A percentile compares a stretch with the other conserved stretches of the same genome.
phyloP scores from a whole-genome alignment of 2,113 vertebrate species.

The Zosterops pallidus region DNA sequence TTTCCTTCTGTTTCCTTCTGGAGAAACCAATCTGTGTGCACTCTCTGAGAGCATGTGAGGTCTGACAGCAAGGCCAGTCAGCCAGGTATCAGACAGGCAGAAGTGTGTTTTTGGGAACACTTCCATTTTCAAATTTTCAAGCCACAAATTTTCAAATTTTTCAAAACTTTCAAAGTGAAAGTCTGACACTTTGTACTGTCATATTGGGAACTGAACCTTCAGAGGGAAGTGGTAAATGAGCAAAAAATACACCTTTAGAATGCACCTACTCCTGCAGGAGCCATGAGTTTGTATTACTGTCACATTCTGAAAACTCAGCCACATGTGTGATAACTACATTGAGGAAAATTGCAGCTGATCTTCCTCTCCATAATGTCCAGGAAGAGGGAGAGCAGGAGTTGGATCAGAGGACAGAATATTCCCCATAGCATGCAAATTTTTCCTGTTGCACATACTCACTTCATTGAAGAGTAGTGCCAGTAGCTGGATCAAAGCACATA shows the following conservation, averaged over 20 bases:
- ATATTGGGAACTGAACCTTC: background rate
- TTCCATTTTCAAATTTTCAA: background rate
- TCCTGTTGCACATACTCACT: background rate
- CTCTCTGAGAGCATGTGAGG: background rate
- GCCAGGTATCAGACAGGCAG: background rate
- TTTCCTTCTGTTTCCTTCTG: background rate
- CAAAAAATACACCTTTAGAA: background rate
- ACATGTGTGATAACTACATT: accelerated
- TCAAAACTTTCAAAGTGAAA: background rate
- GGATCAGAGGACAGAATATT: background rate
- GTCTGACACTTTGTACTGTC: background rate
- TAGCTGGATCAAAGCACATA: background rate
- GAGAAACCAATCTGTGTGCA: background rate
- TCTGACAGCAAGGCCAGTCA: background rate
- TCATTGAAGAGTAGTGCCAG: background rate
- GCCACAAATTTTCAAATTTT: background rate
- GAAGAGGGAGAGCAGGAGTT: background rate
- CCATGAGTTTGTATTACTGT: background rate
- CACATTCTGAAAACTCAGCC: background rate
- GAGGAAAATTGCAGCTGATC: background rate
- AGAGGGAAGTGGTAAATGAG: background rate
- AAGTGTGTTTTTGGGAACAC: background rate
- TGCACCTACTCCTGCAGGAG: background rate
- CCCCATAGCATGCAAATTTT: background rate
- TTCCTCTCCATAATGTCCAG: background rate